A percentile compares a stretch with the other conserved stretches of the same genome.
These are phyloP conservation scores for Hephaestus fuliginosus DNA, from an alignment of 2,797 vertebrate species.

Conservation along the genomic window DNA sequence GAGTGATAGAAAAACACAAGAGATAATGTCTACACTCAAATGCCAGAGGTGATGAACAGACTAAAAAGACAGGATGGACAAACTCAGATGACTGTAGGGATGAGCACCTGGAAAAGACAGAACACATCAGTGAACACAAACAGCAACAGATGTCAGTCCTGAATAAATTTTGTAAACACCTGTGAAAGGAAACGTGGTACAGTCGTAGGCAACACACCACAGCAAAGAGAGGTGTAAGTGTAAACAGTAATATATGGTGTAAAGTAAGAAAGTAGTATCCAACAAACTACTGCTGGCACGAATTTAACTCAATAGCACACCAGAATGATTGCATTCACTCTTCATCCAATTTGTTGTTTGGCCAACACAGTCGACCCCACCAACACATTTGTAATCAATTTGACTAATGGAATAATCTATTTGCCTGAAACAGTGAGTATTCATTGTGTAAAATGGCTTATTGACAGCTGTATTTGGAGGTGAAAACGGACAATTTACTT, in stretches of 20 bases:
- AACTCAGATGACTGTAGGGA: background rate
- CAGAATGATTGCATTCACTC: constrained; percentile 47
- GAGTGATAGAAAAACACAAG: background rate
- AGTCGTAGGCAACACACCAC: background rate
- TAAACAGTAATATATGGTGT: background rate
- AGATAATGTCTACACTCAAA: background rate
- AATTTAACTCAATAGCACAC: constrained; percentile 40
- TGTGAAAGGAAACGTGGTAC: background rate
- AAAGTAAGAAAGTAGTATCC: background rate
- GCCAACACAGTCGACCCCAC: constrained; percentile 54
- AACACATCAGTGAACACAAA: background rate
- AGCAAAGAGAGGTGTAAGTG: constrained; percentile 2
- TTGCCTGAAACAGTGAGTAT: constrained; percentile 54
- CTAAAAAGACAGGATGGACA: background rate
- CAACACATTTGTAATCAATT: constrained; percentile 61
- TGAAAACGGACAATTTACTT: constrained; percentile 44
- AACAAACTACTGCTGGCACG: background rate
- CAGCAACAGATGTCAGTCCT: background rate
- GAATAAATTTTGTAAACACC: background rate
- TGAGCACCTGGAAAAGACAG: constrained; percentile 17
- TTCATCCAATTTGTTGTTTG: constrained; percentile 61
- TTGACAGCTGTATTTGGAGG: constrained; percentile 44
- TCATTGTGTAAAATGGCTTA: constrained; percentile 53
- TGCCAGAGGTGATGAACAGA: background rate
- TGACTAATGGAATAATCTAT: constrained; percentile 71